Evolutionary conservation across 2,888 invertebrate genomes (phyloP), one percentile per base, ranked within the genome.

Genomic region (Stenichneumon culpator): DNA sequence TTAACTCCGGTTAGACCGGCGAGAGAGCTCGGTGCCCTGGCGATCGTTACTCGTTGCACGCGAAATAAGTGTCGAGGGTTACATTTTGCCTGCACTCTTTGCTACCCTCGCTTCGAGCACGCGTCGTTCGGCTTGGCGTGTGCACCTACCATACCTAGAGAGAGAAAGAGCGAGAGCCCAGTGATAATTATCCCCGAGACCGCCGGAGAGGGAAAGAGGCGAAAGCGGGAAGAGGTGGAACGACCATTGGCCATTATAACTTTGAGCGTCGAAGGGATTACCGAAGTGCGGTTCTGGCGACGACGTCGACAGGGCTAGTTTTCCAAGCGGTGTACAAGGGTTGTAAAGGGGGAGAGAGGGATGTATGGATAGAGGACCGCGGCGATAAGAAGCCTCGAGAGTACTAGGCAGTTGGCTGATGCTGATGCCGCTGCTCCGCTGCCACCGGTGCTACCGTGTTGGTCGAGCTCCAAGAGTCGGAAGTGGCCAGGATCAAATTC

Each of bases 11-110:
- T 25, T 63, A 63, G 16, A 63, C 57, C 25, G 57, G 25, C 57
- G 25, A 57, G 54, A 54, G 57, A 57, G 60, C 74, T 44, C n/a
- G 39, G 75, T 19, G 39, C 54, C 78, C 79, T 50, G 28, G 70
- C 84, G 84, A 84, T 84, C 84, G 84, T 84, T 84, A 84, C 82
- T 84, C 84, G 69, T 81, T 79, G 82, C 84, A 82, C 82, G 84
- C 84, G 82, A 84, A 84, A 84, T 79, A 74, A 81, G 73, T 78
- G 84, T 73, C 78, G 78, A 81, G 78, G 57, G 78, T 84, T 74
- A 82, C 54, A 73, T 78, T 81, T 70, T 72, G 82, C 81, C 73
- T 79, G 67, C 77, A 63, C 82, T 77, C 82, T 82, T 63, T 82
- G 39, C 50, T 44, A 36, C 52, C 68, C 73, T 36, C n/a, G 54